phyloP scores from a whole-genome alignment of 2,797 vertebrate genomes.

The Sandelia bainsii region DNA sequence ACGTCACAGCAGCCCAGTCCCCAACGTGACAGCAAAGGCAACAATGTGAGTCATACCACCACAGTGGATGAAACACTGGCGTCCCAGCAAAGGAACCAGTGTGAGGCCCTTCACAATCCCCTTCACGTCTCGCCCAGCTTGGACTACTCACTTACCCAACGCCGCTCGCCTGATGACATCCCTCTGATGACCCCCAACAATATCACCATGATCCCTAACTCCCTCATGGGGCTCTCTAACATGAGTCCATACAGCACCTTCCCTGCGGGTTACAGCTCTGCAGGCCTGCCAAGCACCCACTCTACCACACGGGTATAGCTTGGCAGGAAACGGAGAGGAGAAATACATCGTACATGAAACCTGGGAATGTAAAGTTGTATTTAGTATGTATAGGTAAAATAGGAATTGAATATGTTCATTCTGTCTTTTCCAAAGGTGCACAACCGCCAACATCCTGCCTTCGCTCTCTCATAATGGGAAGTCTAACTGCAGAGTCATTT shows the following conservation, averaged over 20 bases:
- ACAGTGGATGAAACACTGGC: slow-evolving; percentile 89
- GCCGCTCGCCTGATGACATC: slow-evolving; percentile 96
- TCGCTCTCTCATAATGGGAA: slow-evolving; percentile 77
- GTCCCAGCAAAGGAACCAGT: slow-evolving; percentile 90
- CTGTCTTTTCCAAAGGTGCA: slow-evolving; percentile 75
- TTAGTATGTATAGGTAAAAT: slow-evolving; percentile 79
- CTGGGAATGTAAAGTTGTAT: slow-evolving; percentile 73
- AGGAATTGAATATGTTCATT: slow-evolving; percentile 73
- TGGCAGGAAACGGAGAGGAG: slow-evolving; percentile 31
- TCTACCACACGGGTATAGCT: slow-evolving; percentile 98
- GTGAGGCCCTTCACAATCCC: slow-evolving; percentile 89
- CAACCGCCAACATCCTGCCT: slow-evolving; percentile 77
- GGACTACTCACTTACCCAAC: slow-evolving; percentile 94
- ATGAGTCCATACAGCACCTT: slow-evolving; percentile 99
- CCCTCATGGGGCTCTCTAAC: slow-evolving; percentile 95
- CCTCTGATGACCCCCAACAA: slow-evolving; percentile 95
- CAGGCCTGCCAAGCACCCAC: slow-evolving; percentile 96
- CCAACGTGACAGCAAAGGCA: slow-evolving; percentile 86
- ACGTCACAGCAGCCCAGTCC: slow-evolving; percentile 94
- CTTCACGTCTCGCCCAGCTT: slow-evolving; percentile 89
- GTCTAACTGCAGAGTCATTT: slow-evolving; percentile 78
- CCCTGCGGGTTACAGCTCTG: slow-evolving; percentile 94
- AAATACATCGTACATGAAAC: slow-evolving; percentile 50
- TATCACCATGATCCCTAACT: slow-evolving; percentile 99
- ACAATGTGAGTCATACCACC: slow-evolving; percentile 87